phyloP scores from a whole-genome alignment of 2,888 invertebrate genomes.

The Heliconius aoede region DNA sequence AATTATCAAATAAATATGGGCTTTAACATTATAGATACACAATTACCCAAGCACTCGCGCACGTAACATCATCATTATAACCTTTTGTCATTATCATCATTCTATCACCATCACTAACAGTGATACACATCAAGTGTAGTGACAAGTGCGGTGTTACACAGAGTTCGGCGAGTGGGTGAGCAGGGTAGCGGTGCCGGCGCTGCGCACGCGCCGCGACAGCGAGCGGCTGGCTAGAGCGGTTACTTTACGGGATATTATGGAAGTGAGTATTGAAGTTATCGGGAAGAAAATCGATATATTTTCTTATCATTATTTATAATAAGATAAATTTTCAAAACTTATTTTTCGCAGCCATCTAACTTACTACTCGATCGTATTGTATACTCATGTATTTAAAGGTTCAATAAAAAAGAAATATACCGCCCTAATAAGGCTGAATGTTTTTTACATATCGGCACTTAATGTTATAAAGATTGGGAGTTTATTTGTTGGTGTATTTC shows the following conservation, averaged over 20 bases:
- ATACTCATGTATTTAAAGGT: too few relatives aligned
- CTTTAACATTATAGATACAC: not conserved
- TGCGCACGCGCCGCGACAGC: constrained; percentile 64
- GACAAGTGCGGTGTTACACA: constrained; percentile 59
- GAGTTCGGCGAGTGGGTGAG: constrained; percentile 81
- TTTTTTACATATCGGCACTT: too few relatives aligned
- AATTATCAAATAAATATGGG: not conserved
- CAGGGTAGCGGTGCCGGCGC: constrained; percentile 71
- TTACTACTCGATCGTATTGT: too few relatives aligned
- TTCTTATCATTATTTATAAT: too few relatives aligned
- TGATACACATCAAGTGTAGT: constrained; percentile 47
- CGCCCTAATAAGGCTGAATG: too few relatives aligned
- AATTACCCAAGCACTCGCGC: not conserved
- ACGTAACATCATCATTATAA: not conserved
- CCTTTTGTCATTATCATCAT: not conserved
- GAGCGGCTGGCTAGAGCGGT: constrained; percentile 67
- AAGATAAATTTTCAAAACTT: too few relatives aligned
- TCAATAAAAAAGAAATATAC: too few relatives aligned
- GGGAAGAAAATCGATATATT: too few relatives aligned
- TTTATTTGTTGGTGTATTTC: too few relatives aligned
- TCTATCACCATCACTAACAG: constrained; percentile 27
- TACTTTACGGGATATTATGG: constrained; percentile 69
- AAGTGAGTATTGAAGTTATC: constrained; percentile 71
- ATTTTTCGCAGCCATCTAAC: too few relatives aligned
- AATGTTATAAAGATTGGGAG: too few relatives aligned